Conservation (phyloP, 2,797 vertebrate genomes). For the Myotis pilosus region DNA sequence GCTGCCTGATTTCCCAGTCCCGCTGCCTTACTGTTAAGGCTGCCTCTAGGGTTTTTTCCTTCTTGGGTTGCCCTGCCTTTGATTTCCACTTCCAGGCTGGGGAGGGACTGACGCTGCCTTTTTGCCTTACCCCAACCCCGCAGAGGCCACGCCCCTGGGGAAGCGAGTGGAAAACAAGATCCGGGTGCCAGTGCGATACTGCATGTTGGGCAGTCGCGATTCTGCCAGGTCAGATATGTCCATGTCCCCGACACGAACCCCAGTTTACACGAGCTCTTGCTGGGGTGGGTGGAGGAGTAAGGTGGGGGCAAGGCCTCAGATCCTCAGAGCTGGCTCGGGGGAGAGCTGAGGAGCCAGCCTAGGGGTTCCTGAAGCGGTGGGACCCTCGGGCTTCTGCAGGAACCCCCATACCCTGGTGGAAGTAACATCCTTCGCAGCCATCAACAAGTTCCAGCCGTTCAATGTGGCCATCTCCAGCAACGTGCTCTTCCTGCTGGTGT, state of each 20-base stretch:
- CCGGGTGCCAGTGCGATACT: constrained; percentile 91
- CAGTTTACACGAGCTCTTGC: too few relatives aligned
- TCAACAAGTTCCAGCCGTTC: constrained; percentile 98
- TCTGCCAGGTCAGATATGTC: constrained; percentile 87
- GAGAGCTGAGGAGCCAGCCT: background rate
- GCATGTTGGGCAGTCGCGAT: constrained; percentile 92
- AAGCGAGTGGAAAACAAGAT: constrained; percentile 85
- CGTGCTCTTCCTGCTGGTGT: constrained; percentile 94
- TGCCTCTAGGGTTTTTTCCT: too few relatives aligned
- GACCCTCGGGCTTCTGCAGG: constrained; percentile 81
- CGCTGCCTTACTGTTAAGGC: background rate
- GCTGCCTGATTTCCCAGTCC: background rate
- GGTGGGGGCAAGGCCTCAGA: background rate
- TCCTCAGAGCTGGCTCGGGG: background rate
- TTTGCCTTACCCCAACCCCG: rapidly evolving
- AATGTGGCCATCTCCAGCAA: constrained; percentile 97
- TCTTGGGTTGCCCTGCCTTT: background rate
- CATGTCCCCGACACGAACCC: rapidly evolving
- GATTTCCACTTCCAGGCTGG: too few relatives aligned
- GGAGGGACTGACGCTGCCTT: rapidly evolving
- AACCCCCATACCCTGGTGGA: constrained; percentile 96
- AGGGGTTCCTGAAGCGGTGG: background rate
- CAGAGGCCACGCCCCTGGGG: constrained; percentile 62
- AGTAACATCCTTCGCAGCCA: constrained; percentile 92
- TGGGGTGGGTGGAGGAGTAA: background rate